These are phyloP conservation scores for Palythoa grandis DNA, from an alignment of 92 coral and sea anemone species.

Conservation along the genomic window DNA sequence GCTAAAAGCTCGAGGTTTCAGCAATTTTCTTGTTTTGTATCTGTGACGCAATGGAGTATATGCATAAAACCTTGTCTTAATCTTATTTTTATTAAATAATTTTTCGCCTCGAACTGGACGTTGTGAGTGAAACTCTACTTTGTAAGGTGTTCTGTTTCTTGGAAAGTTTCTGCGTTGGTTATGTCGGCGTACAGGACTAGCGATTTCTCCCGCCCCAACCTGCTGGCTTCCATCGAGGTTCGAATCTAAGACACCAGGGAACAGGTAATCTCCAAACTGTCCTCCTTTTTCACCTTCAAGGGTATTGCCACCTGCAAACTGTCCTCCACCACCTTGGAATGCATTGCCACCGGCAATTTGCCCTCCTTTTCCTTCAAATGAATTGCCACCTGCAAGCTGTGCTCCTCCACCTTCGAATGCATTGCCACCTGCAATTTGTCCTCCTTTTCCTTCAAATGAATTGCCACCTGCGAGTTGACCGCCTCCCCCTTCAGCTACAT, in stretches of 20 bases:
- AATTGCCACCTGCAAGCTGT: background rate
- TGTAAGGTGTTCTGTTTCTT: background rate
- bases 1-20: background rate
- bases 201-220: slow-evolving; percentile 36
- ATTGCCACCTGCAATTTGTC: background rate
- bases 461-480: background rate
- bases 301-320: background rate
- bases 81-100: background rate
- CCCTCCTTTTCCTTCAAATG: background rate
- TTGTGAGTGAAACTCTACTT: background rate
- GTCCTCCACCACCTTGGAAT: background rate
- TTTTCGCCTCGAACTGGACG: background rate
- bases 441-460: background rate
- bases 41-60: background rate
- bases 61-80: background rate
- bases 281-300: background rate
- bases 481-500: background rate
- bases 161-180: background rate
- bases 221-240: slow-evolving; percentile 36
- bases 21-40: background rate
- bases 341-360: background rate
- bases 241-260: slow-evolving; percentile 23
- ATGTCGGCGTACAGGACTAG: slow-evolving; percentile 10
- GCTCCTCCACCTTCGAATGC: background rate
- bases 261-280: background rate